Conservation (phyloP, 2,113 vertebrate genomes). For the Solea senegalensis region DNA sequence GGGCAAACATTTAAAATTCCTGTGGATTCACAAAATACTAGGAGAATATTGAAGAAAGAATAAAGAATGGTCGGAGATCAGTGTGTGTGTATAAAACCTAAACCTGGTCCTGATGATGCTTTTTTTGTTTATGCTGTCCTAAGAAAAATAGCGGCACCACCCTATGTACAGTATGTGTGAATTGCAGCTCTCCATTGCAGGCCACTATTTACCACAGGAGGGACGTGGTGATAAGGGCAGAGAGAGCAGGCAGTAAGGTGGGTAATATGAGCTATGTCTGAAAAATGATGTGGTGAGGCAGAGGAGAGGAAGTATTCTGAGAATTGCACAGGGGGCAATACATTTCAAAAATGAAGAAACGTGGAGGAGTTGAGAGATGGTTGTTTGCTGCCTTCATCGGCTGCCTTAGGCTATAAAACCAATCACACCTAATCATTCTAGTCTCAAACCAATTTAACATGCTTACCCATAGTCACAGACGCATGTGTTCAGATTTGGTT, state of each 20-base stretch:
- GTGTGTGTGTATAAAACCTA: background rate
- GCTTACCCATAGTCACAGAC: background rate
- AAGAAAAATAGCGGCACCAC: too few species aligned
- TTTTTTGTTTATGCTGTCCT: too few species aligned
- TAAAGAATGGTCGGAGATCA: background rate
- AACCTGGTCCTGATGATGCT: too few species aligned
- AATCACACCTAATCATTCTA: conserved; percentile 7
- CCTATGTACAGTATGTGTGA: background rate
- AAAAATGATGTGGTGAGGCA: conserved; percentile 8
- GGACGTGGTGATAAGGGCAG: conserved; percentile 7
- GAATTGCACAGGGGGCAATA: conserved; percentile 6
- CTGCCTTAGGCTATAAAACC: conserved; percentile 13
- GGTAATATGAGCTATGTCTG: conserved; percentile 28
- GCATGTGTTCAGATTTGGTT: background rate
- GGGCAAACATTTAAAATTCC: conserved; percentile 2
- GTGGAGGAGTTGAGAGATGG: background rate
- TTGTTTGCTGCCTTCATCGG: conserved; percentile 4
- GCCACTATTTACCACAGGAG: background rate
- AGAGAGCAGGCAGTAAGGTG: conserved; percentile 1
- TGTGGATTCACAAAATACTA: background rate
- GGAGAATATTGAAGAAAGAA: too few species aligned
- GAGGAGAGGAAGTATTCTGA: conserved; percentile 3
- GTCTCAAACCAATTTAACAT: conserved; percentile 10
- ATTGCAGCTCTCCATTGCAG: conserved; percentile 10
- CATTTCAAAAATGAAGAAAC: background rate